Percentiles rank a stretch among this genome's conserved stretches.
Conservation (phyloP, 2,797 vertebrate species). For the Lycodopsis pacificus region DNA sequence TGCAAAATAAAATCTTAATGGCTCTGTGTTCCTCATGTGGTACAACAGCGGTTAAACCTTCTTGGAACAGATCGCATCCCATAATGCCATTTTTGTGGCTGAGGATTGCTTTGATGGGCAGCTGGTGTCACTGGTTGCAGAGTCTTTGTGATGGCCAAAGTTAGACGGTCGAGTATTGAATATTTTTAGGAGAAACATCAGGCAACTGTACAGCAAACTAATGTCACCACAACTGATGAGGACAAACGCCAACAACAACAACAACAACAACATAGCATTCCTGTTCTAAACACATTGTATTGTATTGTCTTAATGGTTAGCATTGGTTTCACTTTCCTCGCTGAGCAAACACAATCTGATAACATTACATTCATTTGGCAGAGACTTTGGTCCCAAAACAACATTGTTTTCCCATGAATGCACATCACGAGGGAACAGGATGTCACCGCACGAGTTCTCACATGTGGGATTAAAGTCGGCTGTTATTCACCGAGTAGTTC, state of each 20-base stretch:
- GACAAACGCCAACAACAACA: conserved; percentile 30
- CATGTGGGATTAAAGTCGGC: neutral
- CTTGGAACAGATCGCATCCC: neutral
- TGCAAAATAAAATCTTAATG: neutral
- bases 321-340: conserved; percentile 33
- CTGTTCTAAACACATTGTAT: conserved; percentile 30
- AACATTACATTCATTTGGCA: conserved; percentile 30
- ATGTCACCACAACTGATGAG: neutral
- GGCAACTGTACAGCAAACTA: conserved; percentile 18
- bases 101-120: neutral
- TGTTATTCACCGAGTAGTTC: neutral
- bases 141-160: neutral
- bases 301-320: conserved; percentile 47
- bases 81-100: conserved; percentile 1
- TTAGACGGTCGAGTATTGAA: conserved; percentile 10
- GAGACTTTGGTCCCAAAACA: conserved; percentile 6
- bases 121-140: neutral
- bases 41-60: neutral
- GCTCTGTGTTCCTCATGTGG: neutral
- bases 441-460: conserved; percentile 17
- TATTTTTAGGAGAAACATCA: conserved; percentile 23
- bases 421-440: conserved; percentile 20
- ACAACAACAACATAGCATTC: conserved; percentile 51
- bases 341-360: conserved; percentile 40
- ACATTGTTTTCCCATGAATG: conserved; percentile 13